phyloP scores from a whole-genome alignment of 2,797 vertebrate genomes.

The Xiphorhynchus erythropygius region DNA sequence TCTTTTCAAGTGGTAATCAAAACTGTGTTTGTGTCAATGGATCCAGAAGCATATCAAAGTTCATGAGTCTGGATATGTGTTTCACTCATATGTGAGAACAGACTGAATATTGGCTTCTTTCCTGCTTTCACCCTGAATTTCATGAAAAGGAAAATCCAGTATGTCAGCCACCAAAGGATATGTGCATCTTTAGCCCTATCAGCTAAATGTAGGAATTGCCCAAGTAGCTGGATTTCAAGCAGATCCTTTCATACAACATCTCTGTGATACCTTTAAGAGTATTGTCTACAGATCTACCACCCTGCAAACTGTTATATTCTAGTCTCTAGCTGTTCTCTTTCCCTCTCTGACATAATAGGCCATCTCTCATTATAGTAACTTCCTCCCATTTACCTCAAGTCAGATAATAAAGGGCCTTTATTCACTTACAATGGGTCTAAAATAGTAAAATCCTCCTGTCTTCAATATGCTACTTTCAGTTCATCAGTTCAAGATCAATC shows the following conservation, averaged over 20 bases:
- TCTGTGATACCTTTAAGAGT: not conserved
- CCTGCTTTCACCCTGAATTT: not conserved
- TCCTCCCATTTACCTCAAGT: slow-evolving; percentile 1
- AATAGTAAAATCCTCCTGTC: not conserved
- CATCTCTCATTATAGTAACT: not conserved
- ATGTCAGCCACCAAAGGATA: not conserved
- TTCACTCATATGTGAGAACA: not conserved
- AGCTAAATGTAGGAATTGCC: not conserved
- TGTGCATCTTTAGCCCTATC: not conserved
- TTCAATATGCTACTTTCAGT: slow-evolving; percentile 9
- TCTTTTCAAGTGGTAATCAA: not conserved
- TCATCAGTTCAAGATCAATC: slow-evolving; percentile 21
- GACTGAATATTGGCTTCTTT: not conserved
- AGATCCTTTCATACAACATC: not conserved
- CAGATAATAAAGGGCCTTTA: slow-evolving; percentile 15
- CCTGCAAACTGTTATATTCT: not conserved
- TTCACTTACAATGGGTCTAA: slow-evolving; percentile 20
- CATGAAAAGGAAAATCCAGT: not conserved
- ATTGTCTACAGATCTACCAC: not conserved
- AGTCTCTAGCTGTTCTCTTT: not conserved
- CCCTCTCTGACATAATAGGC: not conserved
- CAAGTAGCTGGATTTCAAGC: not conserved
- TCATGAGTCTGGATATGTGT: not conserved
- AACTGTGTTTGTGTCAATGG: not conserved
- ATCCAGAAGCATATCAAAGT: not conserved